phyloP scores from a whole-genome alignment of 2,888 invertebrate genomes.

The Microctonus brassicae region DNA sequence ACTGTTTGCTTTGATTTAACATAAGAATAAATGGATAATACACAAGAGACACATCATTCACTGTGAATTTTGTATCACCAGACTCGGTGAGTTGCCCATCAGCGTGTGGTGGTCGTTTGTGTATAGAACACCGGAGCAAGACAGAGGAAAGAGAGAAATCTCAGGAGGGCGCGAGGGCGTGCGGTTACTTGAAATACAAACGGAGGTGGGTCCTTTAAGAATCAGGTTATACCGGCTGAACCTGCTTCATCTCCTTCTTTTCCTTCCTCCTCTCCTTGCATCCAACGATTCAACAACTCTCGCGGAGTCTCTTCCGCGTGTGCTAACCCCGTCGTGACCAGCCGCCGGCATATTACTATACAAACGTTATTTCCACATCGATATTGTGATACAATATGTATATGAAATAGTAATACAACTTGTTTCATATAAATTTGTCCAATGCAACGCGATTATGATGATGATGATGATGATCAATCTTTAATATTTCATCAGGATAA shows the following conservation, averaged over 20 bases:
- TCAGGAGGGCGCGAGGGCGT: constrained; percentile 62
- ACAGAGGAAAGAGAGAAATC: constrained; percentile 20
- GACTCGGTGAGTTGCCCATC: constrained; percentile 20
- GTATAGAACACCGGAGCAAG: constrained; percentile 3
- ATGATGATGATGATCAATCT: too few relatives aligned
- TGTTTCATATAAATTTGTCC: too few relatives aligned
- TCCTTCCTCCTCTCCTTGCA: constrained; percentile 50
- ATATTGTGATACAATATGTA: background rate
- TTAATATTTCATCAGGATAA: too few relatives aligned
- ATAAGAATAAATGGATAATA: constrained; percentile 18
- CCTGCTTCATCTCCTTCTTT: constrained; percentile 64
- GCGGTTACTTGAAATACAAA: constrained; percentile 68
- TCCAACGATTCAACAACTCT: constrained; percentile 45
- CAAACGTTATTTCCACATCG: constrained; percentile 8
- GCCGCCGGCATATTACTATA: background rate
- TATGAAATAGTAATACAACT: too few relatives aligned
- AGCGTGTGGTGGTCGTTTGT: constrained; percentile 6
- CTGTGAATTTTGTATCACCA: constrained; percentile 18
- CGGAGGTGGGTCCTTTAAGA: constrained; percentile 68
- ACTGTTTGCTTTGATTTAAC: too few relatives aligned
- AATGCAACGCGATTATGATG: too few relatives aligned
- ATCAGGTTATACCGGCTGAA: constrained; percentile 71
- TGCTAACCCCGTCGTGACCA: constrained; percentile 28
- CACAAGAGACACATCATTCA: background rate
- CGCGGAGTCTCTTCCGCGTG: constrained; percentile 38